Evolutionary conservation across 2,888 invertebrate species (phyloP), one percentile per base, ranked within the genome.

Genomic region (Agrochola litura): DNA sequence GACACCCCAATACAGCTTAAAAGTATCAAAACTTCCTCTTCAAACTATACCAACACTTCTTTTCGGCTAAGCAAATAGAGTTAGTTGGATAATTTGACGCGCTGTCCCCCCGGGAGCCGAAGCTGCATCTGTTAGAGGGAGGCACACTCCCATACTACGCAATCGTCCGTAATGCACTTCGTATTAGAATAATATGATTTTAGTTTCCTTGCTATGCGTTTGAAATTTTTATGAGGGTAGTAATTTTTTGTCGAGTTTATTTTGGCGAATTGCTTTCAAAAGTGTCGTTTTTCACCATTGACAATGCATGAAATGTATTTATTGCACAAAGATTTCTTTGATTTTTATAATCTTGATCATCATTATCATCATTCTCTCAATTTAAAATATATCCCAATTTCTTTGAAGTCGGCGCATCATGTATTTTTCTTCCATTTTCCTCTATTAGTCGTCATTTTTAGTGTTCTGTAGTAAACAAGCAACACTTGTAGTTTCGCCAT

Each of bases 31-130:
- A 88, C 46, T 67, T 5, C 49, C 41, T 43, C 30, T 19, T 83
- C 83, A 49, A 49, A 70, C 82, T 91, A 86, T 46, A 87, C 77
- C 71, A 80, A 79, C 89, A 88, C 88, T 85, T 90, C 91, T 92
- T 93, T 94, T 93, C 86, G 90, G 89, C 90, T 93, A 92, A 93
- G 93, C 93, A 94, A 94, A 95, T 94, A 92, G 92, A 94, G 93
- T 95, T 95, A 94, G 94, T 93, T 94, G 94, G 94, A 94, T 94
- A 94, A 95, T 94, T 94, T 93, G 93, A 93, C 91, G 88, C 86
- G 90, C 72, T 76, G 66, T 79, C 70, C 92, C 94, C 92, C 80
- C 61, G 94, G 93, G 95, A 93, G 84, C 86, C 63, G 89, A 93
- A 92, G 92, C 87, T 90, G 91, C 92, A 92, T 92, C 91, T 93